Evolutionary conservation across 2,113 vertebrate species (phyloP).

Genomic region (Manacus vitellinus): DNA sequence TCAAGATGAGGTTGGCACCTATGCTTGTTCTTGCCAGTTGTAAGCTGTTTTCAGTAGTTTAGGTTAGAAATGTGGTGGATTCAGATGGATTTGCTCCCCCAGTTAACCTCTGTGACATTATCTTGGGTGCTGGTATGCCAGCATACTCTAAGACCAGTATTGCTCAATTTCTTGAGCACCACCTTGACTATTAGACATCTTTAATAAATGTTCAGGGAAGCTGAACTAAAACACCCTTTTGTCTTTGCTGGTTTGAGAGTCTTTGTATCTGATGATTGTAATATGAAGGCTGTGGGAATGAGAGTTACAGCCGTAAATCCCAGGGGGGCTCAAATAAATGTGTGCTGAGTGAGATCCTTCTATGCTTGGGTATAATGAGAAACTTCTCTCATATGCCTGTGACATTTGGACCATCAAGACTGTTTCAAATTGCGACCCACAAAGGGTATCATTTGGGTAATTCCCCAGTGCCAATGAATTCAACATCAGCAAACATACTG

Average conservation of each 20-base stretch:
- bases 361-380: background rate
- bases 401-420: background rate
- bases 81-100: background rate
- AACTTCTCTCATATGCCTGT: background rate
- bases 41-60: background rate
- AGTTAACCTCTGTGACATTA: background rate
- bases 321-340: background rate
- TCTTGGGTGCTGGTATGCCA: background rate
- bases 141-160: background rate
- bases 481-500: background rate
- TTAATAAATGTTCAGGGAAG: background rate
- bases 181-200: background rate
- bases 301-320: background rate
- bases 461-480: background rate
- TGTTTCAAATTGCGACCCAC: background rate
- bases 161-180: background rate
- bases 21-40: background rate
- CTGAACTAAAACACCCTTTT: background rate
- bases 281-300: background rate
- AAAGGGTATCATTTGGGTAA: rapidly evolving
- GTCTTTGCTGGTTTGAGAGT: background rate
- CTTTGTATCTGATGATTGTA: background rate
- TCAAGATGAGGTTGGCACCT: background rate
- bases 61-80: background rate
- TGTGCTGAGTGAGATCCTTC: background rate